A percentile compares a stretch with the other conserved stretches of the same genome.
Conservation (phyloP, 2,888 invertebrate genomes). For the Oscheius myriophilus region DNA sequence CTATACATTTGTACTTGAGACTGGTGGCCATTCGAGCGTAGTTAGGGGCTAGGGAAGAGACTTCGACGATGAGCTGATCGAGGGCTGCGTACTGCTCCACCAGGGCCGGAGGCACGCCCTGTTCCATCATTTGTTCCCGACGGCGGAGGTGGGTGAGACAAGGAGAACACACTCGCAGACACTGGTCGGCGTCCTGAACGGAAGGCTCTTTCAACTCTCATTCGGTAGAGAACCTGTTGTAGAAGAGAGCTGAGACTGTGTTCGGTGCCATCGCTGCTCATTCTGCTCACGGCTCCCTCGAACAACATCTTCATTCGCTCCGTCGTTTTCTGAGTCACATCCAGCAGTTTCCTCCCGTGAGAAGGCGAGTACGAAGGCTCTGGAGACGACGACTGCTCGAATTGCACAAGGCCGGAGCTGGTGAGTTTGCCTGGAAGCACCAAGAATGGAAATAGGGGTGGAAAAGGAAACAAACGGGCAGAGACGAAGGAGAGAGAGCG, state of each 20-base stretch:
- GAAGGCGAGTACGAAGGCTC: constrained; percentile 21
- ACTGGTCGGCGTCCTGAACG: constrained; percentile 77
- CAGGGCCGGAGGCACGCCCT: constrained; percentile 82
- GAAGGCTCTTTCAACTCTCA: not conserved
- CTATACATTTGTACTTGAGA: constrained; percentile 73
- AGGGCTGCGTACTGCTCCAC: constrained; percentile 86
- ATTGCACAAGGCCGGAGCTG: constrained; percentile 73
- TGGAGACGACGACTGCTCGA: not conserved
- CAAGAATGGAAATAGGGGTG: constrained; percentile 32
- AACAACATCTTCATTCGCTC: constrained; percentile 47
- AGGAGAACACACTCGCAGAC: constrained; percentile 72
- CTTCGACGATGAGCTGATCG: constrained; percentile 81
- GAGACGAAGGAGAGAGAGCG: constrained; percentile 65
- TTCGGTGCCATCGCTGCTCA: constrained; percentile 65
- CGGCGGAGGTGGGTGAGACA: constrained; percentile 79
- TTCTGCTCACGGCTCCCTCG: constrained; percentile 41
- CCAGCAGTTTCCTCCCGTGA: constrained; percentile 30
- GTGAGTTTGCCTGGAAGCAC: constrained; percentile 75
- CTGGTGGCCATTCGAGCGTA: constrained; percentile 78
- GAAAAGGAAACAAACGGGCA: constrained; percentile 56
- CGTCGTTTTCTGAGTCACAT: constrained; percentile 40
- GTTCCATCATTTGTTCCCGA: constrained; percentile 83
- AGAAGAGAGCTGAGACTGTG: constrained; percentile 75
- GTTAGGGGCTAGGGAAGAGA: constrained; percentile 76
- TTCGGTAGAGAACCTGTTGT: constrained; percentile 64